These are phyloP conservation scores for Orestias chungarensis DNA, from an alignment of 2,797 vertebrate species.

Conservation along the genomic window DNA sequence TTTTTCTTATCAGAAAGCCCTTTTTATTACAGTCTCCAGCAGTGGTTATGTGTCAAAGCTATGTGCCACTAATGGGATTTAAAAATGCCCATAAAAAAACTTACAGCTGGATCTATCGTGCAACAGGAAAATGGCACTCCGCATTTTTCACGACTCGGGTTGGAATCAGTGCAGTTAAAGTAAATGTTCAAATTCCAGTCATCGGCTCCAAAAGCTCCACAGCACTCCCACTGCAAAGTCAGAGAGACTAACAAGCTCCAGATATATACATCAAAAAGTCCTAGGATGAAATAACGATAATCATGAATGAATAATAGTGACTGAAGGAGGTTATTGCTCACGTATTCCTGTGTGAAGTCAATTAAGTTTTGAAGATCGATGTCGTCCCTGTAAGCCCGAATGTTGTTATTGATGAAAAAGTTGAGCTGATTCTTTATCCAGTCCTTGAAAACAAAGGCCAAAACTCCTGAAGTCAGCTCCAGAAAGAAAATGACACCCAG, in stretches of 20 bases:
- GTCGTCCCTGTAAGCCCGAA: constrained; percentile 96
- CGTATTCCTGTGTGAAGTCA: constrained; percentile 99
- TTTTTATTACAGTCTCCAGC: constrained; percentile 10
- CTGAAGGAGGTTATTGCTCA: constrained; percentile 73
- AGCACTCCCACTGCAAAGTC: constrained; percentile 93
- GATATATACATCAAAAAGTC: not conserved
- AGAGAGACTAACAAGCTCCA: constrained; percentile 21
- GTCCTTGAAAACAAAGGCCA: constrained; percentile 99
- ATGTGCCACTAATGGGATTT: constrained; percentile 7
- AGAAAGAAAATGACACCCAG: constrained; percentile 99
- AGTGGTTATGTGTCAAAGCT: constrained; percentile 8
- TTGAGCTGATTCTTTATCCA: constrained; percentile 99
- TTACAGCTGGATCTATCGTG: constrained; percentile 97
- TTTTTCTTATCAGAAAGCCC: constrained; percentile 28
- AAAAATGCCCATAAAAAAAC: constrained; percentile 47
- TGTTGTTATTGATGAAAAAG: constrained; percentile 99
- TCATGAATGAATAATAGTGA: not conserved
- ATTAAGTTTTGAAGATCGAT: constrained; percentile 99
- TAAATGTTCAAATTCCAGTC: constrained; percentile 99
- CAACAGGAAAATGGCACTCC: constrained; percentile 99
- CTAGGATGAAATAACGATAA: constrained; percentile 19
- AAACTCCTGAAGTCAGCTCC: constrained; percentile 96
- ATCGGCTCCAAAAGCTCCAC: constrained; percentile 95
- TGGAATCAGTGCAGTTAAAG: constrained; percentile 99
- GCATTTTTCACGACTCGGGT: constrained; percentile 95